Percentiles rank a stretch among this genome's conserved stretches.
Evolutionary conservation across 2,888 invertebrate species (phyloP).

Genomic region (Mayetiola destructor): DNA sequence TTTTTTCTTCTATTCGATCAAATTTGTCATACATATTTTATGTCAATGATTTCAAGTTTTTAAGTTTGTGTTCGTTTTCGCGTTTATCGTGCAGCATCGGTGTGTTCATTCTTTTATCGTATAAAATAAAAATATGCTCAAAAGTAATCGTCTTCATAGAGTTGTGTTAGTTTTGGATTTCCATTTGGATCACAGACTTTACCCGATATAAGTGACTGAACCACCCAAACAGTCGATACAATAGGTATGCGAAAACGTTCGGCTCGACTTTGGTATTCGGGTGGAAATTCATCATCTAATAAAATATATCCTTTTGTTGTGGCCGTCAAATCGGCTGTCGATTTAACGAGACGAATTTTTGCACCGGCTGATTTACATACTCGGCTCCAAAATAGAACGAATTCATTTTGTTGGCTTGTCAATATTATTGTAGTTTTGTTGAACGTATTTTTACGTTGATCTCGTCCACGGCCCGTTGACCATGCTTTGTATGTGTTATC

Average conservation of each 20-base stretch:
- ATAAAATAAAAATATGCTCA: neutral
- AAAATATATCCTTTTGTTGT: slow-evolving; percentile 40
- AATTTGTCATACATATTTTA: too few relatives aligned
- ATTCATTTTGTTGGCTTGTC: slow-evolving; percentile 40
- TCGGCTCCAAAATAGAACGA: slow-evolving; percentile 46
- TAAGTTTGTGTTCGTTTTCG: too few relatives aligned
- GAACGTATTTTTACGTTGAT: slow-evolving; percentile 35
- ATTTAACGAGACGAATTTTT: slow-evolving; percentile 37
- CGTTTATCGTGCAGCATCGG: too few relatives aligned
- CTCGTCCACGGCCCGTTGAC: slow-evolving; percentile 26
- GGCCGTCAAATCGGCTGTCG: slow-evolving; percentile 36
- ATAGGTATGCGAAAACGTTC: slow-evolving; percentile 45
- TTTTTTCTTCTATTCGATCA: too few relatives aligned
- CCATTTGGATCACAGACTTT: slow-evolving; percentile 37
- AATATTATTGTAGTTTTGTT: slow-evolving; percentile 38
- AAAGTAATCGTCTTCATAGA: slow-evolving; percentile 21
- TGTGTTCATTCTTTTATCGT: too few relatives aligned
- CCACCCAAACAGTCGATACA: slow-evolving; percentile 53
- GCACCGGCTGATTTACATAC: slow-evolving; percentile 44
- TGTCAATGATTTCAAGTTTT: too few relatives aligned
- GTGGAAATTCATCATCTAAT: slow-evolving; percentile 47
- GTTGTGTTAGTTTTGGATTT: slow-evolving; percentile 34
- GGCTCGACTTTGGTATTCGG: slow-evolving; percentile 39
- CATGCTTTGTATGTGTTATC: slow-evolving; percentile 35
- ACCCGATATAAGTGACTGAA: slow-evolving; percentile 52